These are phyloP conservation scores for Ephydatia muelleri DNA, from an alignment of 37 sponge, comb jelly and placozoan species.

Conservation along the genomic window DNA sequence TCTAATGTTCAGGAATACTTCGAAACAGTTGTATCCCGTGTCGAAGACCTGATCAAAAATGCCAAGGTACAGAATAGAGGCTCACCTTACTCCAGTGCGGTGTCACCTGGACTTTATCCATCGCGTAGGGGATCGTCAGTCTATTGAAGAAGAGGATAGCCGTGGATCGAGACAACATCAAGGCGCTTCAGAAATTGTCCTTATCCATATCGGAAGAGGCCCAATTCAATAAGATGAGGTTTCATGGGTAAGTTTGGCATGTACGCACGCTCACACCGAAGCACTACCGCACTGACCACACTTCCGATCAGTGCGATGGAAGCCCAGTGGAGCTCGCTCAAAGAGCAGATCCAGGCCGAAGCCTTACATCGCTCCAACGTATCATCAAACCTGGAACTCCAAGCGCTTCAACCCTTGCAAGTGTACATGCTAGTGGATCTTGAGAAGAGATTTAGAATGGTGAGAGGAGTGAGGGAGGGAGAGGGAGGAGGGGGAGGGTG, in stretches of 20 bases:
- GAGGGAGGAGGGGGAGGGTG: neutral
- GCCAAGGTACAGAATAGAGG: neutral
- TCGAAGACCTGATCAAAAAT: slow-evolving; percentile 29
- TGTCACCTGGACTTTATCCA: neutral
- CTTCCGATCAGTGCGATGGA: slow-evolving; percentile 14
- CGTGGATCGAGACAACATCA: slow-evolving; percentile 47
- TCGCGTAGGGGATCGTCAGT: slow-evolving; percentile 19
- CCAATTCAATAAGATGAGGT: slow-evolving; percentile 34
- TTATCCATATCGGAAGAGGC: slow-evolving; percentile 40
- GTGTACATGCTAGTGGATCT: slow-evolving; percentile 42
- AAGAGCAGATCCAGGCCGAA: slow-evolving; percentile 32
- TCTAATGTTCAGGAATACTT: slow-evolving; percentile 38
- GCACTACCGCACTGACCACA: neutral
- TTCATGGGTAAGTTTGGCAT: slow-evolving; percentile 48
- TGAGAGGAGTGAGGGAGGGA: neutral
- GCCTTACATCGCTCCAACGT: slow-evolving; percentile 27
- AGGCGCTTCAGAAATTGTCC: slow-evolving; percentile 37
- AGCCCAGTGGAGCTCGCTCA: slow-evolving; percentile 16
- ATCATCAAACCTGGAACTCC: slow-evolving; percentile 34
- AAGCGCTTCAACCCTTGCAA: slow-evolving; percentile 53
- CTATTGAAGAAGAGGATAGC: slow-evolving; percentile 52
- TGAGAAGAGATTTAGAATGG: slow-evolving; percentile 47
- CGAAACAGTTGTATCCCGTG: slow-evolving; percentile 19
- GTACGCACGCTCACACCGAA: slow-evolving; percentile 13
- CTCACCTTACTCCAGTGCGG: neutral